Evolutionary conservation across 1,140 invertebrate species (phyloP).

Genomic region (Aricia agestis): DNA sequence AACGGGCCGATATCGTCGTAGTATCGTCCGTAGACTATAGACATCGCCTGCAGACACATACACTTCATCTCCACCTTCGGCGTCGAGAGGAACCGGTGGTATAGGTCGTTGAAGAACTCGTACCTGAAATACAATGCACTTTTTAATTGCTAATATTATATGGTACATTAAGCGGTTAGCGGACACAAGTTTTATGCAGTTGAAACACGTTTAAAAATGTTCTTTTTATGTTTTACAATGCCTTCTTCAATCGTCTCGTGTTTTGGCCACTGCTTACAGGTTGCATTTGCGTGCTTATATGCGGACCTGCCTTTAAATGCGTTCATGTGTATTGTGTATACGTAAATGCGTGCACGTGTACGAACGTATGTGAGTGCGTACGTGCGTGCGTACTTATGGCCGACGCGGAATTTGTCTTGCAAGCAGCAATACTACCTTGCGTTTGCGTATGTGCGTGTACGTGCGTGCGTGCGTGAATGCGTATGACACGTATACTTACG

Average conservation of each 20-base stretch:
- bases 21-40: constrained; percentile 97
- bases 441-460: not conserved
- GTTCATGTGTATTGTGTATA: no score
- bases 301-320: no score
- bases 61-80: constrained; percentile 91
- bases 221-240: no score
- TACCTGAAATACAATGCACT: constrained; percentile 79
- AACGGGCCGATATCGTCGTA: constrained; percentile 98
- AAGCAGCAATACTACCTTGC: constrained; percentile 88
- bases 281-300: no score
- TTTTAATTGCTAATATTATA: constrained; percentile 2
- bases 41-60: constrained; percentile 98
- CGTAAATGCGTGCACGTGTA: no score
- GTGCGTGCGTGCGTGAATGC: not conserved
- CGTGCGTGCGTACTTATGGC: not conserved
- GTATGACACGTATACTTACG: constrained; percentile 78
- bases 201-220: no score
- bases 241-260: no score
- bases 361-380: no score
- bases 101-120: constrained; percentile 99
- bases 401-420: constrained; percentile 88
- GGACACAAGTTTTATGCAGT: no score
- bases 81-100: constrained; percentile 96
- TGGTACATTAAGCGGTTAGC: no score
- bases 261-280: no score